These are phyloP conservation scores for Lomographa bimaculata DNA, from an alignment of 2,888 invertebrate genomes.

Conservation along the genomic window DNA sequence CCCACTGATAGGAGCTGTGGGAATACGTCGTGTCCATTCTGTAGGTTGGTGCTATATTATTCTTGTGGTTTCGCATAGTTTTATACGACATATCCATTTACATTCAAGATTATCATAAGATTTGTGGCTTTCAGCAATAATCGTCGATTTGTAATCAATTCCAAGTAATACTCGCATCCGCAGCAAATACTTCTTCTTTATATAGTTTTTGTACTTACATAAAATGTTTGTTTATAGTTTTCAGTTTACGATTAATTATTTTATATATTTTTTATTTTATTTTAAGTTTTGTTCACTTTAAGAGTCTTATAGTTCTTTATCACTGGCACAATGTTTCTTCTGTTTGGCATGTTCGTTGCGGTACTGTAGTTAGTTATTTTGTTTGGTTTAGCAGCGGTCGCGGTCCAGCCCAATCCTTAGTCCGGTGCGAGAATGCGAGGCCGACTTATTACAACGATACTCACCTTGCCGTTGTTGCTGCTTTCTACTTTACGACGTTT, in stretches of 20 bases:
- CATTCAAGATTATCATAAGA: too few relatives aligned
- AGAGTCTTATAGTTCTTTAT: slow-evolving; percentile 23
- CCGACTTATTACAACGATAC: slow-evolving; percentile 84
- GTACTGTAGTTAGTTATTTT: slow-evolving; percentile 5
- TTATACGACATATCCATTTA: too few relatives aligned
- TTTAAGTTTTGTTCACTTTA: slow-evolving; percentile 14
- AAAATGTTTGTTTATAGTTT: slow-evolving; percentile 4
- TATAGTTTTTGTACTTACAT: too few relatives aligned
- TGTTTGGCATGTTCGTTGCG: slow-evolving; percentile 3
- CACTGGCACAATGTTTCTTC: slow-evolving; percentile 16
- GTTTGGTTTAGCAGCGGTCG: slow-evolving; percentile 36
- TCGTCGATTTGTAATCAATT: too few relatives aligned
- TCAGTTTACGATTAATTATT: neutral
- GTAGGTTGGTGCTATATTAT: too few relatives aligned
- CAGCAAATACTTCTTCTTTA: too few relatives aligned
- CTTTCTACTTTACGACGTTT: slow-evolving; percentile 94
- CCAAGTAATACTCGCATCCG: too few relatives aligned
- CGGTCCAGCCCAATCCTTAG: slow-evolving; percentile 85
- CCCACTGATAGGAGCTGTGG: too few relatives aligned
- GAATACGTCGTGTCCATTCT: too few relatives aligned
- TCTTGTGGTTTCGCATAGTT: too few relatives aligned
- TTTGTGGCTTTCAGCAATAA: too few relatives aligned
- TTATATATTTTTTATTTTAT: slow-evolving; percentile 4
- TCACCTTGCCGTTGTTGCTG: slow-evolving; percentile 91
- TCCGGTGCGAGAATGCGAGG: slow-evolving; percentile 73